phyloP scores from a whole-genome alignment of 2,113 vertebrate genomes.

The Illadopsis cleaveri region DNA sequence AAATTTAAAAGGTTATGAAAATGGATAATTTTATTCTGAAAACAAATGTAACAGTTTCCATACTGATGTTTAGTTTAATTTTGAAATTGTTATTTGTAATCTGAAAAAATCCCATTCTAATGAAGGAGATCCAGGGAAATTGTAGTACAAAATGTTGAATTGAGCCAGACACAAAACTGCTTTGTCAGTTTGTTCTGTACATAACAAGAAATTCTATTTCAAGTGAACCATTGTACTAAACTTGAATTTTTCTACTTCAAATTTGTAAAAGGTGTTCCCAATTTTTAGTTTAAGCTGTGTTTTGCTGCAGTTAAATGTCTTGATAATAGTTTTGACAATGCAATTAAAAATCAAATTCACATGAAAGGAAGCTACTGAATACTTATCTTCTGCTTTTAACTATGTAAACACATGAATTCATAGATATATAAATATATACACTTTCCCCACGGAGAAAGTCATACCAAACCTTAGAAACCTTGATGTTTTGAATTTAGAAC shows the following conservation, averaged over 20 bases:
- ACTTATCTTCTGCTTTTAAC: neutral
- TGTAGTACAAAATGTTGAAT: neutral
- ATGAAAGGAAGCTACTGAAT: neutral
- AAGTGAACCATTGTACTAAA: neutral
- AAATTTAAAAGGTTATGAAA: neutral
- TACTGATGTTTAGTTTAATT: neutral
- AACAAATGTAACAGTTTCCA: neutral
- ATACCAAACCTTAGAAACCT: neutral
- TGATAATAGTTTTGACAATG: neutral
- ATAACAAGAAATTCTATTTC: neutral
- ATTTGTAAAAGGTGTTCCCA: neutral
- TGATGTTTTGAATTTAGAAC: neutral
- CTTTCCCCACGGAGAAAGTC: neutral
- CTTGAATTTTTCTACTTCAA: neutral
- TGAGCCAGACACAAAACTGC: neutral
- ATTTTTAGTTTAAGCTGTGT: neutral
- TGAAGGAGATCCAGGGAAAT: neutral
- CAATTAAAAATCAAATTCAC: neutral
- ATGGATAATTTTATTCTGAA: neutral
- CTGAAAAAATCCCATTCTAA: neutral
- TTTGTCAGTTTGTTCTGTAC: neutral
- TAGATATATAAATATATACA: neutral
- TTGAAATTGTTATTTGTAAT: neutral
- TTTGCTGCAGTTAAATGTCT: neutral
- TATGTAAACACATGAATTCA: neutral